A percentile compares a stretch with the other conserved stretches of the same genome.
These are phyloP conservation scores for Pollenia griseotomentosa DNA, from an alignment of 2,888 invertebrate genomes.

Conservation along the genomic window DNA sequence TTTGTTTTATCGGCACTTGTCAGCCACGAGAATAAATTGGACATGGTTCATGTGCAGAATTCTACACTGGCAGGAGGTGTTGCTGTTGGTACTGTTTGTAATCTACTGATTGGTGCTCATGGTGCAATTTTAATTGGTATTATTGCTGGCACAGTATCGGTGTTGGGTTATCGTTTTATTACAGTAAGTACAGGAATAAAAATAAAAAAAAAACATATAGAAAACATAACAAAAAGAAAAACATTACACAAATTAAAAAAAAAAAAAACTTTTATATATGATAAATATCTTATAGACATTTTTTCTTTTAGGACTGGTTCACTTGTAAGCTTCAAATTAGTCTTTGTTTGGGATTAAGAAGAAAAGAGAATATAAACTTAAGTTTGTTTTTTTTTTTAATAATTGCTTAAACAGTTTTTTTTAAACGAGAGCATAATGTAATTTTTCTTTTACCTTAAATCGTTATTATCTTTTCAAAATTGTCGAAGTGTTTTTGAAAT, in stretches of 20 bases:
- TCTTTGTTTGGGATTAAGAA: no score
- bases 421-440: no score
- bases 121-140: conserved; percentile 93
- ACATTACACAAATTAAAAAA: conserved; percentile 13
- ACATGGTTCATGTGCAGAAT: conserved; percentile 97
- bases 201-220: background rate
- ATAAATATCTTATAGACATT: background rate
- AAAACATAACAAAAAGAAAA: background rate
- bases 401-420: no score
- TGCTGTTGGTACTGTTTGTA: conserved; percentile 93
- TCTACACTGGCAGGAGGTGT: conserved; percentile 97
- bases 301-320: background rate
- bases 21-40: conserved; percentile 90
- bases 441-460: no score
- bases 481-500: no score
- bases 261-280: background rate
- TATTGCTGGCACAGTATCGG: conserved; percentile 91
- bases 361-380: no score
- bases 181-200: conserved; percentile 86
- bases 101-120: conserved; percentile 92
- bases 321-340: no score
- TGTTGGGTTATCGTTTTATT: conserved; percentile 91
- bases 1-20: conserved; percentile 93
- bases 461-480: no score
- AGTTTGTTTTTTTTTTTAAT: no score